Evolutionary conservation across 2,797 vertebrate genomes (phyloP), one percentile per base, ranked within the genome.

Genomic region (Ciconia nigra): DNA sequence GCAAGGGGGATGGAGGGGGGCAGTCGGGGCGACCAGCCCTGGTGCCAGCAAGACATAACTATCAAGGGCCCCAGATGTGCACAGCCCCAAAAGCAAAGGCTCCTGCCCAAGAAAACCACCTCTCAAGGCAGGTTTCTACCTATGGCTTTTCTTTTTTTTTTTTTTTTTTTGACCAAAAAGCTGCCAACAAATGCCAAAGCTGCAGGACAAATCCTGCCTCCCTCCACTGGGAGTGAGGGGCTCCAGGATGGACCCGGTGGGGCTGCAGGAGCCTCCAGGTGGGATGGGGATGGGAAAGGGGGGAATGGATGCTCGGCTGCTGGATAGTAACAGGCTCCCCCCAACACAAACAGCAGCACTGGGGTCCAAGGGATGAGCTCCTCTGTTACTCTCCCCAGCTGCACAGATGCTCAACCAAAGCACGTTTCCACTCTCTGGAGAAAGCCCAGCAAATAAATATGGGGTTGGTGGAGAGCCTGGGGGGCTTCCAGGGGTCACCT

Each of bases 281-380:
- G 22, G 59, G 35, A 21, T 9, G 22, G 26, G 44, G n/a, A 9
- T 57, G 35, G 58, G 29, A 52, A 52, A 35, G 14, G 25, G 15
- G 18, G 10, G 5, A 35, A 51, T 11, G 55, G 61, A 47, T 70
- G 35, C 12, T 87, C 3, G 1, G 41, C 16, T 58, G 44, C 41
- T 33, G 7, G 49, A 8, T 16, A 3, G 15, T 13, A 51, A 42
- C 7, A 26, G 59, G 15, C 8, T 66, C 4, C 22, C 13, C 28
- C 4, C 9, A 35, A 12, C 35, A 31, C 71, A 29, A 47, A 2
- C 13, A 58, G 62, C 72, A 57, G 71, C 0, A 0, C 0, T 5
- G 16, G 62, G 13, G 14, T 4, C 35, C 2, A 0, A 42, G 58
- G 41, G 28, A 33, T 7, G 17, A 39, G 11, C 17, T 83, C 28